Evolutionary conservation across 2,888 invertebrate genomes (phyloP).

Genomic region (Hemicrepidius hirtus): DNA sequence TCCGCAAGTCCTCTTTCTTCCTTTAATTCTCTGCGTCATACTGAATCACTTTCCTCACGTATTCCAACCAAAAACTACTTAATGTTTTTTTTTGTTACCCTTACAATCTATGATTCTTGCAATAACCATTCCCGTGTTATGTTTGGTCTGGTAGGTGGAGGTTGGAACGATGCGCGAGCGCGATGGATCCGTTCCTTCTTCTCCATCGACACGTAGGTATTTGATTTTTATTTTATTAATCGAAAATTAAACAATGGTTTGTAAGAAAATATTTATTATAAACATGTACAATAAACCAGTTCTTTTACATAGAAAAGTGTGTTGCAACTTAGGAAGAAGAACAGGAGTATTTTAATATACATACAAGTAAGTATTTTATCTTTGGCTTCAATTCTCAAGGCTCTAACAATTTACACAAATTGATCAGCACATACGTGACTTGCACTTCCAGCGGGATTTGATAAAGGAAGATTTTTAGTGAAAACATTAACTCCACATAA

Average conservation of each 20-base stretch:
- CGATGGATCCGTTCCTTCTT: too few species aligned
- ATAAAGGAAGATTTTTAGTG: conserved; percentile 41
- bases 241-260: neutral
- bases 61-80: too few species aligned
- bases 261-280: conserved; percentile 51
- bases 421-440: conserved; percentile 35
- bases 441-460: conserved; percentile 36
- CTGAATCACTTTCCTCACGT: too few species aligned
- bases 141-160: too few species aligned
- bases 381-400: conserved; percentile 38
- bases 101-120: too few species aligned
- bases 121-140: too few species aligned
- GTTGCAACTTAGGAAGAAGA: conserved; percentile 37
- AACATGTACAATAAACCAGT: conserved; percentile 41
- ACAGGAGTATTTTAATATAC: conserved; percentile 37
- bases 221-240: too few species aligned
- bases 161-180: too few species aligned
- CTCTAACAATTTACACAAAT: conserved; percentile 41
- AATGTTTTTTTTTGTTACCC: too few species aligned
- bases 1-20: too few species aligned
- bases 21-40: too few species aligned
- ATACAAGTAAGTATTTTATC: conserved; percentile 35
- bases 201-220: too few species aligned
- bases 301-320: conserved; percentile 38
- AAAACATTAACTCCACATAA: conserved; percentile 55